A percentile compares a stretch with the other conserved stretches of the same genome.
Evolutionary conservation across 2,888 invertebrate species (phyloP).

Genomic region (Ferdinandea cuprea): DNA sequence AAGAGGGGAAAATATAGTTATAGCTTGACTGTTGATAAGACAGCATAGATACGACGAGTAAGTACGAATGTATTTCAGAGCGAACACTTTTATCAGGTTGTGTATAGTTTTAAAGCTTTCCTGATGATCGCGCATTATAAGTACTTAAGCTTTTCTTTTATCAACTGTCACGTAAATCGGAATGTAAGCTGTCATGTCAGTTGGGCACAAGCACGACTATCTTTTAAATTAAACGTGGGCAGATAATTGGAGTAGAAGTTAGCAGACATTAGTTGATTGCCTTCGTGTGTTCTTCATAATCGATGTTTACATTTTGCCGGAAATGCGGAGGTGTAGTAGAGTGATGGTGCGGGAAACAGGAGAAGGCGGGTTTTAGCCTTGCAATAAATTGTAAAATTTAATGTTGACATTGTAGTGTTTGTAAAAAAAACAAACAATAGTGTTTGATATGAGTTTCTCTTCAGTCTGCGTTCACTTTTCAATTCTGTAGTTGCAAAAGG

Average conservation of each 20-base stretch:
- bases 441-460: too few species aligned
- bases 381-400: conserved; percentile 7
- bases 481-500: too few species aligned
- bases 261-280: conserved; percentile 34
- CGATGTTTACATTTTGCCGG: conserved; percentile 15
- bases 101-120: background rate
- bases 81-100: conserved; percentile 4
- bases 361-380: conserved; percentile 35
- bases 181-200: conserved; percentile 23
- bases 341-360: background rate
- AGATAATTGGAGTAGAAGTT: conserved; percentile 26
- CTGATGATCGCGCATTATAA: background rate
- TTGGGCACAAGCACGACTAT: too few species aligned
- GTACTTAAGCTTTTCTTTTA: conserved; percentile 24
- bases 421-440: too few species aligned
- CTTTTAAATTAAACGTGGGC: background rate
- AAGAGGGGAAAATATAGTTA: conserved; percentile 11
- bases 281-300: conserved; percentile 34
- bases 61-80: background rate
- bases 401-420: background rate
- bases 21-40: conserved; percentile 41
- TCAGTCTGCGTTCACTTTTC: too few species aligned
- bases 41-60: background rate
- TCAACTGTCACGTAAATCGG: conserved; percentile 1
- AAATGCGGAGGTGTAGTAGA: conserved; percentile 25